phyloP scores from a whole-genome alignment of 2,888 invertebrate species.

The Ichneumon xanthorius region DNA sequence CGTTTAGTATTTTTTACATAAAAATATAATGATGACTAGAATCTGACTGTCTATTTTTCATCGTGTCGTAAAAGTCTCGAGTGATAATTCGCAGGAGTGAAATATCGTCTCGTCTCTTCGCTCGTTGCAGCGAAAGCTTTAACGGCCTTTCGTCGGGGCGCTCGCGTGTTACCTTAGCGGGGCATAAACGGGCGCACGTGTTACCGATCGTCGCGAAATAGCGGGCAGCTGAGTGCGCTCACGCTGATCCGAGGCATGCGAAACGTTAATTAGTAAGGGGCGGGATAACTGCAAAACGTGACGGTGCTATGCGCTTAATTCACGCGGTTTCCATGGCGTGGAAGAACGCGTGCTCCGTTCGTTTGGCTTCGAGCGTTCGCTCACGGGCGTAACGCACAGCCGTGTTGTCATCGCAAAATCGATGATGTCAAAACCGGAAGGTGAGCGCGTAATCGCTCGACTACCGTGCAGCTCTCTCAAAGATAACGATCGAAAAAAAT shows the following conservation, averaged over 20 bases:
- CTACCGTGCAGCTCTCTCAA: background rate
- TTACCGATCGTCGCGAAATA: conserved; percentile 35
- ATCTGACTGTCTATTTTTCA: background rate
- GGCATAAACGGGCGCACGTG: conserved; percentile 11
- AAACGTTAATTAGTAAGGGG: conserved; percentile 38
- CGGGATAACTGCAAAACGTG: conserved; percentile 18
- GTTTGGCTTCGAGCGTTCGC: conserved; percentile 15
- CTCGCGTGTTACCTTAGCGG: conserved; percentile 28
- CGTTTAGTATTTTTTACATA: background rate
- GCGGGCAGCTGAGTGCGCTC: conserved; percentile 35
- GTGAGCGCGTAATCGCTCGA: conserved; percentile 13
- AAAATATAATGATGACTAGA: background rate
- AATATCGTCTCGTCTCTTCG: background rate
- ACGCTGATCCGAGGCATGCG: background rate
- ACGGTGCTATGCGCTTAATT: background rate
- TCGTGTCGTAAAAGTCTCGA: background rate
- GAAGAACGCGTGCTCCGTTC: conserved; percentile 10
- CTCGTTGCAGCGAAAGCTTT: background rate
- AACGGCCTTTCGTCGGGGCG: conserved; percentile 24
- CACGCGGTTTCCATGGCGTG: conserved; percentile 5
- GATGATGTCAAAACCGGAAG: conserved; percentile 44
- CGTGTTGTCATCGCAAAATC: conserved; percentile 49
- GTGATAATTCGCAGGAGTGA: background rate
- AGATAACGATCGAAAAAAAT: conserved; percentile 8
- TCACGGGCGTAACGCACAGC: conserved; percentile 36